Evolutionary conservation across 2,113 vertebrate species (phyloP), one percentile per base, ranked within the genome.

Genomic region (Nothocercus julius): DNA sequence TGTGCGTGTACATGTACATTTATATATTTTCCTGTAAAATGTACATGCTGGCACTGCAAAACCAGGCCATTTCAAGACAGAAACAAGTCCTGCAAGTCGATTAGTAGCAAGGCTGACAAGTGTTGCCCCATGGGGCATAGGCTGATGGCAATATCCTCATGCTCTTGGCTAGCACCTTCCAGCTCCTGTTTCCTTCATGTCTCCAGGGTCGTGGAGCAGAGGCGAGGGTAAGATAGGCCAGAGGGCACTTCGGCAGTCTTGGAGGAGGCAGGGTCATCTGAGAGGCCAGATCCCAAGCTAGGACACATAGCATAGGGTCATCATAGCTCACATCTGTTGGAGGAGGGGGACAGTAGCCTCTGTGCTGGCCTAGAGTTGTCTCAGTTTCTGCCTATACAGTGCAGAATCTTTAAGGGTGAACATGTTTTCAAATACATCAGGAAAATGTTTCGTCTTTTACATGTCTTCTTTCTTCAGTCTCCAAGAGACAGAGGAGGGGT

Each of bases 231-330:
- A 30, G 20, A 38, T 5, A 11, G 34, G 34, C 28, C 19, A 21
- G 15, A 7, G 53, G 5, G 82, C 54, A 45, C 49, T 66, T 5
- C 5, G 44, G 40, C 28, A 56, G 58, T 24, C 67, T 25, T n/a
- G 58, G 6, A 19, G 80, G 67, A 42, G 28, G 2, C 20, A 59
- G 49, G 20, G 22, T 30, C 58, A 36, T 38, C 11, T 27, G 14
- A 66, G 59, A 42, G 68, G 54, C 42, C 12, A 24, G 19, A 40
- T 40, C 22, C 72, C 36, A 40, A 47, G 38, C 34, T 6, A 0
- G 0, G 59, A 38, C 54, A 20, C 8, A 6, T 0, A 11, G 61
- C 32, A 5, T 0, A 1, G 51, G 58, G n/a, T n/a, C 76, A 42
- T 25, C 1, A 5, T 4, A 47, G 62, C 19, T 49, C 56, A 3